These are phyloP conservation scores for Esox niger DNA, from an alignment of 2,113 vertebrate genomes.

Conservation along the genomic window DNA sequence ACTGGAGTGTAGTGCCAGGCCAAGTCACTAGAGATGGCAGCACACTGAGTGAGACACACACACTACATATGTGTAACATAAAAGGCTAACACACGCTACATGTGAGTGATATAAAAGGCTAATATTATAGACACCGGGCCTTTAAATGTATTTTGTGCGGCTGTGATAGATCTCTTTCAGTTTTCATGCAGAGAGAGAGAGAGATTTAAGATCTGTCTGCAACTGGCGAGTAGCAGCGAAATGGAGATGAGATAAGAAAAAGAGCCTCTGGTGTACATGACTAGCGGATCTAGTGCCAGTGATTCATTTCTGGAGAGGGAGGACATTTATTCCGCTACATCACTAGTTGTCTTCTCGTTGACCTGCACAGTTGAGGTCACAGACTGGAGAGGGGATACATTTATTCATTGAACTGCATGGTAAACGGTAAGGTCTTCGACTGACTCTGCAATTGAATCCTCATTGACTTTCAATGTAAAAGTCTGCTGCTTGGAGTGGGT, in stretches of 20 bases:
- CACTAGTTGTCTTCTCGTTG: conserved; percentile 14
- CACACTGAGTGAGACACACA: no score
- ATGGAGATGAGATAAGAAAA: conserved; percentile 37
- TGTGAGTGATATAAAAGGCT: no score
- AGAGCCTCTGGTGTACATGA: conserved; percentile 12
- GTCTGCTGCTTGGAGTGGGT: no score
- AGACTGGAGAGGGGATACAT: background rate
- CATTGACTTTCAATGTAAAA: no score
- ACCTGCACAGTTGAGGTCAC: conserved; percentile 21
- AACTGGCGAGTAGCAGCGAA: conserved; percentile 16
- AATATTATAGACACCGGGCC: no score
- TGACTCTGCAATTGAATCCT: no score
- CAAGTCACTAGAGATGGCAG: no score
- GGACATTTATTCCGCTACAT: background rate
- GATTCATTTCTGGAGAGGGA: conserved; percentile 9
- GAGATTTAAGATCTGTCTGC: conserved; percentile 30
- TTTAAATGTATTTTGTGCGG: conserved; percentile 19
- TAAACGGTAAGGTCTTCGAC: no score
- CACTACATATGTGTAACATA: no score
- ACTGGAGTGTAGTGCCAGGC: no score
- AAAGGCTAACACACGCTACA: no score
- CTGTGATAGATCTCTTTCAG: conserved; percentile 7
- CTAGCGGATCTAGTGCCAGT: conserved; percentile 1
- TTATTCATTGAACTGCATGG: background rate
- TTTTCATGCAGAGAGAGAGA: conserved; percentile 23